A percentile compares a stretch with the other conserved stretches of the same genome.
Evolutionary conservation across 1,140 invertebrate genomes (phyloP).

Genomic region (Coenobita brevimanus): DNA sequence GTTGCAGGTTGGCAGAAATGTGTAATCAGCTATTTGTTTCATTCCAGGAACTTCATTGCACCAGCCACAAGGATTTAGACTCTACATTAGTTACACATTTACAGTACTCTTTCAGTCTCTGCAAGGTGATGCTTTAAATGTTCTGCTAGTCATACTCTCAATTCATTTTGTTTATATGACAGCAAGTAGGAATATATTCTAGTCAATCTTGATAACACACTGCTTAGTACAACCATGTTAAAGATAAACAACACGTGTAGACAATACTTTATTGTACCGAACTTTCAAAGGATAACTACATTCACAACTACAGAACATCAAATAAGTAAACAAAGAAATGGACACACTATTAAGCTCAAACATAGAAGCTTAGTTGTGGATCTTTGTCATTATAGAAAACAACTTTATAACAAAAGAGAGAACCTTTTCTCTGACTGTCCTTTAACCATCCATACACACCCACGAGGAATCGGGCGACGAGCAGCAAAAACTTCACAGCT

Average conservation of each 20-base stretch:
- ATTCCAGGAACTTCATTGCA: too few relatives aligned
- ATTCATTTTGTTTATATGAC: too few relatives aligned
- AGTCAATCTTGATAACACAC: too few relatives aligned
- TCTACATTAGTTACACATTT: too few relatives aligned
- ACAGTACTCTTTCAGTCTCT: too few relatives aligned
- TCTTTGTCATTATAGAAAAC: conserved; percentile 63
- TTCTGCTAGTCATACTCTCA: too few relatives aligned
- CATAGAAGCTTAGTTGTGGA: conserved; percentile 56
- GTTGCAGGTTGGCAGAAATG: too few relatives aligned
- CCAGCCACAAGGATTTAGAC: too few relatives aligned
- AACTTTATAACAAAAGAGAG: conserved; percentile 56
- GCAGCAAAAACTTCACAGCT: conserved; percentile 59
- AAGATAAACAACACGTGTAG: conserved; percentile 34
- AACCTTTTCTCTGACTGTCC: conserved; percentile 63
- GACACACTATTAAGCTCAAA: conserved; percentile 64
- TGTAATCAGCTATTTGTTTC: too few relatives aligned
- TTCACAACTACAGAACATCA: conserved; percentile 67
- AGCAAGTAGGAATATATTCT: too few relatives aligned
- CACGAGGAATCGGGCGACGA: conserved; percentile 60
- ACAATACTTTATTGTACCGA: conserved; percentile 68
- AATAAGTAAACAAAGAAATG: conserved; percentile 67
- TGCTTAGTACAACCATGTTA: too few relatives aligned
- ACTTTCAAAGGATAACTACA: conserved; percentile 66
- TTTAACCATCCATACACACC: conserved; percentile 61
- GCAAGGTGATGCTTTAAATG: too few relatives aligned